Percentiles rank a stretch among this genome's conserved stretches.
Conservation (phyloP, 2,888 invertebrate genomes). For the Thelaira solivaga region DNA sequence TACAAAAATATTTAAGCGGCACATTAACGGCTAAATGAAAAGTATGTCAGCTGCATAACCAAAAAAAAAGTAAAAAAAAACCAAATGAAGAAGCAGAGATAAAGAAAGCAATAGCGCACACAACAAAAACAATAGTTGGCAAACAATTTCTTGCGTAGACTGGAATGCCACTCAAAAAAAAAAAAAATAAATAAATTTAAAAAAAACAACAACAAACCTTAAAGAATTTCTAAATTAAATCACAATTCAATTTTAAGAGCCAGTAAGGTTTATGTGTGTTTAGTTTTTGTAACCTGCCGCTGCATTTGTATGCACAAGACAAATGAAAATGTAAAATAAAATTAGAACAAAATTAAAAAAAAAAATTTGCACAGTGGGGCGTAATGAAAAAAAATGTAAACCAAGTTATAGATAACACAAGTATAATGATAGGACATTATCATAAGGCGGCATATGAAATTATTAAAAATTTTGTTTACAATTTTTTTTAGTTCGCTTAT, state of each 20-base stretch:
- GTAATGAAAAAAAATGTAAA: too few species aligned
- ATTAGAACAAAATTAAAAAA: too few species aligned
- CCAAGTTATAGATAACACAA: too few species aligned
- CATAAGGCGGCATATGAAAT: too few species aligned
- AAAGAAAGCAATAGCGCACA: constrained; percentile 42
- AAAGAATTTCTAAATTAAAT: constrained; percentile 49
- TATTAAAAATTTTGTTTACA: too few species aligned
- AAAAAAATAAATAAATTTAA: neutral
- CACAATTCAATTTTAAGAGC: neutral
- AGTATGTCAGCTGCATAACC: constrained; percentile 59
- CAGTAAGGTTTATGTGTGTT: neutral
- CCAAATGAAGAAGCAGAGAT: neutral
- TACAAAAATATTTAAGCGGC: constrained; percentile 44
- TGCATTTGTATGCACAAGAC: neutral
- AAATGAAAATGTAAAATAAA: neutral
- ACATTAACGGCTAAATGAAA: constrained; percentile 46
- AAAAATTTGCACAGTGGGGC: too few species aligned
- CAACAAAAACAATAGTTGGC: neutral
- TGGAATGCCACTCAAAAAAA: neutral
- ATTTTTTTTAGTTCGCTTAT: too few species aligned
- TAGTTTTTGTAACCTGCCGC: neutral
- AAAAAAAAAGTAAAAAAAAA: constrained; percentile 15
- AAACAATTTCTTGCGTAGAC: neutral
- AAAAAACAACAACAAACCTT: neutral
- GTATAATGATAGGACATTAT: too few species aligned